Evolutionary conservation across 2,888 invertebrate species (phyloP).

Genomic region (Heliothis peltigera): DNA sequence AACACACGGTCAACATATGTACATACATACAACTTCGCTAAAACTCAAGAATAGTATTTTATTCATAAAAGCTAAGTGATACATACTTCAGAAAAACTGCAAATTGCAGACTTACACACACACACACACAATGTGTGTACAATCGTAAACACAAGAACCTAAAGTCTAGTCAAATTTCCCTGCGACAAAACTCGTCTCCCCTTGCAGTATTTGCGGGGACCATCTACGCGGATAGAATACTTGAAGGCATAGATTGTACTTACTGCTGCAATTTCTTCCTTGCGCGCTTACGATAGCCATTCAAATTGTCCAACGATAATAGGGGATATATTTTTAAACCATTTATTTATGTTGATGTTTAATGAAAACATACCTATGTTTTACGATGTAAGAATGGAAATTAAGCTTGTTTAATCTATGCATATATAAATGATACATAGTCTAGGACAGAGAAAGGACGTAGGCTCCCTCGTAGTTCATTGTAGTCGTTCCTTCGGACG

Average conservation of each 20-base stretch:
- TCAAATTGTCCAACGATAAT: constrained; percentile 11
- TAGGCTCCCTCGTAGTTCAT: too few species aligned
- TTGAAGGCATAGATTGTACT: constrained; percentile 35
- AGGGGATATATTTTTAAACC: not conserved
- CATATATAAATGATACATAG: too few species aligned
- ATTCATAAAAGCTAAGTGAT: constrained; percentile 4
- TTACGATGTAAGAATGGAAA: constrained; percentile 1
- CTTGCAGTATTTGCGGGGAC: constrained; percentile 52
- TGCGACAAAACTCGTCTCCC: constrained; percentile 48
- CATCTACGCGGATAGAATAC: constrained; percentile 42
- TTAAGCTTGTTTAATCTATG: too few species aligned
- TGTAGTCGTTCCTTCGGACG: too few species aligned
- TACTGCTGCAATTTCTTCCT: constrained; percentile 41
- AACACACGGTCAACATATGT: too few species aligned
- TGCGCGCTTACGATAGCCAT: constrained; percentile 15
- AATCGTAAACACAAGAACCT: constrained; percentile 4
- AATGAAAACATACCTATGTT: constrained; percentile 2
- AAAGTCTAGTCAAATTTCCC: constrained; percentile 49
- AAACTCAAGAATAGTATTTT: not conserved
- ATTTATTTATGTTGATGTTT: constrained; percentile 12
- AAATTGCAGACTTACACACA: constrained; percentile 7
- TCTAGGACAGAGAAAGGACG: too few species aligned
- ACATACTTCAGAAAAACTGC: not conserved
- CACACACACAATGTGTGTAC: constrained; percentile 4
- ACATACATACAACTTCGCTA: too few species aligned